Conservation (phyloP, 2,113 vertebrate species). For the Cinclus cinclus region DNA sequence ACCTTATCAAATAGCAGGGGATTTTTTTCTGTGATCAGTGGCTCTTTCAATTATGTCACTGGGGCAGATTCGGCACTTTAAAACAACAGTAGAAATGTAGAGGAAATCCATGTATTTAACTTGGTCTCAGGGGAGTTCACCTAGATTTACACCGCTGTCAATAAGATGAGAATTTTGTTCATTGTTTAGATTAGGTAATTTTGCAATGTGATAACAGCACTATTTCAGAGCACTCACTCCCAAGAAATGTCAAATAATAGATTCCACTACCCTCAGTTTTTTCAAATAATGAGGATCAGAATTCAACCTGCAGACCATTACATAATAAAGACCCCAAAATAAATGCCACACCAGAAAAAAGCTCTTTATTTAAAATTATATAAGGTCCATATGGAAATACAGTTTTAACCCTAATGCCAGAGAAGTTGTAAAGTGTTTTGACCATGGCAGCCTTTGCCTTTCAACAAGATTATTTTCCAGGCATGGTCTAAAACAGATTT, state of each 20-base stretch:
- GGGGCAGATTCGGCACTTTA: background rate
- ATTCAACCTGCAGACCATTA: background rate
- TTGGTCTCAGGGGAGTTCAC: background rate
- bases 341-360: rapidly evolving
- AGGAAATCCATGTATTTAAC: background rate
- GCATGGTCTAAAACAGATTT: background rate
- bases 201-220: background rate
- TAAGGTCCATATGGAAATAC: background rate
- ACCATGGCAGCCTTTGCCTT: background rate
- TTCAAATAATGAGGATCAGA: background rate
- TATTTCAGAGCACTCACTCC: background rate
- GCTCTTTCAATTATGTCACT: constrained; percentile 19
- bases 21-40: background rate
- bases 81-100: background rate
- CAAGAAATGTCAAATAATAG: background rate
- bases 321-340: background rate
- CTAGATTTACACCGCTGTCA: background rate
- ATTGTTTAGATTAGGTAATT: background rate
- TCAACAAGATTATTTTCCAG: constrained; percentile 5
- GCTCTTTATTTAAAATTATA: background rate
- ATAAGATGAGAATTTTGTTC: background rate
- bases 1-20: constrained; percentile 4
- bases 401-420: background rate
- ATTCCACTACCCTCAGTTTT: background rate
- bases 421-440: background rate